A percentile compares a stretch with the other conserved stretches of the same genome.
Conservation (phyloP, 2,113 vertebrate genomes). For the Cochlearius cochlearius region DNA sequence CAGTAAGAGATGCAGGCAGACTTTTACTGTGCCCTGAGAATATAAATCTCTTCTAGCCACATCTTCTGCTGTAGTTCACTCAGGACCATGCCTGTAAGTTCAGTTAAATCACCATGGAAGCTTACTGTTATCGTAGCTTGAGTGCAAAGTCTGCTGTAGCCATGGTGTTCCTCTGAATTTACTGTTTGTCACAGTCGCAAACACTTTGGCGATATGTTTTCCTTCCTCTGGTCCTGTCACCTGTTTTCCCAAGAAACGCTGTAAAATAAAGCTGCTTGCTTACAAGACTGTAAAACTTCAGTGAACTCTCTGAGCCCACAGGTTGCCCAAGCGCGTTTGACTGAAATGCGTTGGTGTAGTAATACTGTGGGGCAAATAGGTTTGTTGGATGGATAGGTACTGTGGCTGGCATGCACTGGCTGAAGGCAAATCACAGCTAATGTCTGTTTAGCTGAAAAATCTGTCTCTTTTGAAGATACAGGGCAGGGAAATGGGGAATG, state of each 20-base stretch:
- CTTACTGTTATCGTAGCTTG: neutral
- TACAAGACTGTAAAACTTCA: neutral
- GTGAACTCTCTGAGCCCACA: neutral
- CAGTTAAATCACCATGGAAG: neutral
- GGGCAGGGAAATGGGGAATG: neutral
- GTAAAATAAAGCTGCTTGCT: neutral
- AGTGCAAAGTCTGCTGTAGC: neutral
- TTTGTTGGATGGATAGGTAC: neutral
- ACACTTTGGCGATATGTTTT: neutral
- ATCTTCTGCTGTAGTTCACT: neutral
- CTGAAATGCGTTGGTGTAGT: neutral
- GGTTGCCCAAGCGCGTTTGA: neutral
- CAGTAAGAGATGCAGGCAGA: neutral
- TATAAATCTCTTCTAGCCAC: neutral
- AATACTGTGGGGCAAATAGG: neutral
- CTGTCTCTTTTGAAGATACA: neutral
- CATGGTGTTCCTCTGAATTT: neutral
- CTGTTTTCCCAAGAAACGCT: neutral
- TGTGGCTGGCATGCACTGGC: neutral
- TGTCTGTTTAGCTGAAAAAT: neutral
- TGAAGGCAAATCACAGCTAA: neutral
- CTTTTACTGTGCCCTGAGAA: neutral
- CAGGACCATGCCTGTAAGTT: neutral
- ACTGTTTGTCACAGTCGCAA: neutral
- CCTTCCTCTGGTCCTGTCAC: neutral